phyloP scores from a whole-genome alignment of 2,888 invertebrate genomes.

The Scaptomyza cyrtandrae region DNA sequence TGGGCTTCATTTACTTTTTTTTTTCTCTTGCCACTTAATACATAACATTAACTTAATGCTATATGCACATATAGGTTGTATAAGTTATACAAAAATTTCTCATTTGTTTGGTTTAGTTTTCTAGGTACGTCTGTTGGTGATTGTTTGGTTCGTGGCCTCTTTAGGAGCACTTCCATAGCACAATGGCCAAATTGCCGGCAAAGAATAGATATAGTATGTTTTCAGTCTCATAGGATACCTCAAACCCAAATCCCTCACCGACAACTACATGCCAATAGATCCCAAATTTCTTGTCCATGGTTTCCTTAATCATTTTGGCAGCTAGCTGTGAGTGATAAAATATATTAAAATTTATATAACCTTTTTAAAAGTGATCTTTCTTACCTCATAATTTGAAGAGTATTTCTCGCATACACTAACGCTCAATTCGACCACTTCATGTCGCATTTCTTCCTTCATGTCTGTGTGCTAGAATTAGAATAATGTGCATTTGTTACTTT shows the following conservation, averaged over 20 bases:
- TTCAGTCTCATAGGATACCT: constrained; percentile 95
- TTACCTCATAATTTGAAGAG: constrained; percentile 92
- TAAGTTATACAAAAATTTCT: constrained; percentile 58
- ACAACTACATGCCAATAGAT: constrained; percentile 97
- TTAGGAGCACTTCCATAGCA: constrained; percentile 93
- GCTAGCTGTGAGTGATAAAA: constrained; percentile 86
- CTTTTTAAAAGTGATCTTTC: constrained; percentile 6
- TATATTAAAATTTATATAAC: background rate
- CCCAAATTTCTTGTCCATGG: constrained; percentile 98
- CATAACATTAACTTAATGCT: constrained; percentile 55
- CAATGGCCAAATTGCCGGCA: constrained; percentile 94
- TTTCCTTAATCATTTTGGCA: constrained; percentile 96
- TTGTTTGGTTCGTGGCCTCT: background rate
- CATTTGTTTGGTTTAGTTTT: constrained; percentile 38
- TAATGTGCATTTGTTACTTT: background rate
- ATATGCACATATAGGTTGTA: constrained; percentile 14
- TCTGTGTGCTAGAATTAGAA: constrained; percentile 89
- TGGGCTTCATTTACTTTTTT: constrained; percentile 23
- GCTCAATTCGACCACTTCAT: constrained; percentile 94
- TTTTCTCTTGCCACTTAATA: constrained; percentile 40
- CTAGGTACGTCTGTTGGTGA: constrained; percentile 63
- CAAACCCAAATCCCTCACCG: constrained; percentile 95
- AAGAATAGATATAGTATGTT: constrained; percentile 95
- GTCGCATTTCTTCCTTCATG: constrained; percentile 96
- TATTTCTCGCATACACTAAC: constrained; percentile 97